Evolutionary conservation across 2,113 vertebrate genomes (phyloP).

Genomic region (Lampris incognitus): DNA sequence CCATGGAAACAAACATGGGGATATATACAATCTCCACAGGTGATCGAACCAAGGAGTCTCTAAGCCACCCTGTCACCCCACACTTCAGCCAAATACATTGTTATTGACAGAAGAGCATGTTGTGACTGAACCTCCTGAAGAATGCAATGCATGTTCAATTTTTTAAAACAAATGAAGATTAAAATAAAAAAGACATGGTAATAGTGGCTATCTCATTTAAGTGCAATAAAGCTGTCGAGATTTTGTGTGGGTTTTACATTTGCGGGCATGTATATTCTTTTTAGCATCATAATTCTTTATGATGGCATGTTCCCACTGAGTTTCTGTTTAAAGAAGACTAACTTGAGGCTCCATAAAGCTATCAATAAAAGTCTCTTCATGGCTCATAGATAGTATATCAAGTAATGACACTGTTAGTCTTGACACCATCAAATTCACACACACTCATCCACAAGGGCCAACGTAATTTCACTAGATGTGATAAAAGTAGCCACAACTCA

Average conservation of each 20-base stretch:
- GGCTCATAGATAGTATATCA: background rate
- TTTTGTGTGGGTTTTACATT: background rate
- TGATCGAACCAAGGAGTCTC: no score
- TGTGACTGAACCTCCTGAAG: no score
- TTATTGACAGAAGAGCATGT: no score
- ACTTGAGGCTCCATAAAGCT: background rate
- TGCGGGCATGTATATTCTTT: background rate
- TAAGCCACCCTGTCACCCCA: no score
- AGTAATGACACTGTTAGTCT: background rate
- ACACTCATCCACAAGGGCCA: background rate
- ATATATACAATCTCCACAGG: no score
- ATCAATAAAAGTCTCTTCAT: background rate
- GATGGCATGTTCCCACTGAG: no score
- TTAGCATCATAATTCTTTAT: background rate
- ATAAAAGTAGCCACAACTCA: conserved; percentile 6
- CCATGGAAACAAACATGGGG: no score
- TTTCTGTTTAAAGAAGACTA: background rate
- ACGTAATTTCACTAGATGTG: background rate
- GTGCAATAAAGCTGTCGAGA: conserved; percentile 1
- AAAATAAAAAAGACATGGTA: no score
- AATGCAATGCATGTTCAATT: no score
- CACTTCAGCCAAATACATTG: no score
- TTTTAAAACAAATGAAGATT: no score
- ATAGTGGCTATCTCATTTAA: no score
- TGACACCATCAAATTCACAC: background rate